These are phyloP conservation scores for Chunga burmeisteri DNA, from an alignment of 2,113 vertebrate species.

Conservation along the genomic window DNA sequence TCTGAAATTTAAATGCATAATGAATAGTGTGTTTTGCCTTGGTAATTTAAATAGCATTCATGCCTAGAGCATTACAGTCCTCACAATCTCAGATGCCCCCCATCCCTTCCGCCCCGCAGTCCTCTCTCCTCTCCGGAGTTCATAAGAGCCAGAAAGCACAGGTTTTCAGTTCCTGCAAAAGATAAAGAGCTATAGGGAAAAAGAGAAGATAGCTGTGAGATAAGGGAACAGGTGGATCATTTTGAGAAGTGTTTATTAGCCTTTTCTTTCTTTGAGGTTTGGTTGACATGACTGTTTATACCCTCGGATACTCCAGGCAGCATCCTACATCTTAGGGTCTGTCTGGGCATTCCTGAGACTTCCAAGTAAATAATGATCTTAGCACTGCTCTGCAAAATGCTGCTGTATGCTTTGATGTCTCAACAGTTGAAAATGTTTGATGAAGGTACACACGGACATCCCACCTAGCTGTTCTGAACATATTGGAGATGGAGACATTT, in stretches of 20 bases:
- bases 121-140: not conserved
- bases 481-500: not conserved
- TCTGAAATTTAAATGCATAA: not conserved
- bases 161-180: not conserved
- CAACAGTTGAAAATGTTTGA: not conserved
- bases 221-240: not conserved
- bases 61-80: not conserved
- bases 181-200: not conserved
- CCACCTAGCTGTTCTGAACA: not conserved
- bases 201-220: not conserved
- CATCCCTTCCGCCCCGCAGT: accelerated
- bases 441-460: not conserved
- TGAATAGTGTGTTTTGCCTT: not conserved
- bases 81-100: not conserved
- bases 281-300: not conserved
- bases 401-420: not conserved
- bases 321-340: not conserved
- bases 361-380: not conserved
- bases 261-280: not conserved
- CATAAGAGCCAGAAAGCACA: not conserved
- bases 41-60: not conserved
- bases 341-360: not conserved
- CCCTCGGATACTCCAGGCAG: not conserved
- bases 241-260: not conserved
- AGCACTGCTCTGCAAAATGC: not conserved